phyloP scores from a whole-genome alignment of 2,888 invertebrate genomes.

The Trilocha varians region DNA sequence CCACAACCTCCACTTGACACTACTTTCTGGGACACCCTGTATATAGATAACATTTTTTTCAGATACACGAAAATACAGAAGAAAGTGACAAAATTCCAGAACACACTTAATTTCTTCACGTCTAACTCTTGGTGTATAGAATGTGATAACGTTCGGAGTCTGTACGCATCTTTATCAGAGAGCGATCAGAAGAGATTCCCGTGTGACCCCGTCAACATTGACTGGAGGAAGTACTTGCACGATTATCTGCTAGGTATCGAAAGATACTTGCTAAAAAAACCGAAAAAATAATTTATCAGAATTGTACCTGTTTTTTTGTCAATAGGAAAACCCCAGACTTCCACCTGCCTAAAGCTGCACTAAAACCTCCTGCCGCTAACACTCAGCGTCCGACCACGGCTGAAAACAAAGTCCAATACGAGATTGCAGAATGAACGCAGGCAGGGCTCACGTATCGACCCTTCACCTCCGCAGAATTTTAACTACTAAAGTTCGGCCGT shows the following conservation, averaged over 20 bases:
- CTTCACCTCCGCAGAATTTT: too few species aligned
- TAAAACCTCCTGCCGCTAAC: too few species aligned
- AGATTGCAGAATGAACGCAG: too few species aligned
- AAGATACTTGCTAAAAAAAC: not conserved
- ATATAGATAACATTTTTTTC: not conserved
- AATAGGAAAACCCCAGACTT: too few species aligned
- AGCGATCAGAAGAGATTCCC: constrained; percentile 14
- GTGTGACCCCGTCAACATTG: constrained; percentile 13
- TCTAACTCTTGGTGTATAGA: constrained; percentile 15
- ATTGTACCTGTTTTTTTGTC: too few species aligned
- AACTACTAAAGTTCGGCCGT: too few species aligned
- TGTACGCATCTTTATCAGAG: constrained; percentile 13
- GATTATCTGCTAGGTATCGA: not conserved
- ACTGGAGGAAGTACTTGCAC: constrained; percentile 15
- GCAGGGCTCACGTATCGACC: too few species aligned
- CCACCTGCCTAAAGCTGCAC: too few species aligned
- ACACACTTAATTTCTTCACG: constrained; percentile 11
- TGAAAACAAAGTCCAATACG: too few species aligned
- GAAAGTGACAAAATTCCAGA: constrained; percentile 1
- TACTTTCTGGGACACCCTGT: too few species aligned
- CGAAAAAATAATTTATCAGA: not conserved
- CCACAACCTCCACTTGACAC: too few species aligned
- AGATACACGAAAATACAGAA: constrained; percentile 14
- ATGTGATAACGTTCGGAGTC: constrained; percentile 9
- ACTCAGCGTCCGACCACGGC: too few species aligned